A percentile compares a stretch with the other conserved stretches of the same genome.
These are phyloP conservation scores for Oreotragus oreotragus DNA, from an alignment of 2,113 vertebrate genomes.

Conservation along the genomic window DNA sequence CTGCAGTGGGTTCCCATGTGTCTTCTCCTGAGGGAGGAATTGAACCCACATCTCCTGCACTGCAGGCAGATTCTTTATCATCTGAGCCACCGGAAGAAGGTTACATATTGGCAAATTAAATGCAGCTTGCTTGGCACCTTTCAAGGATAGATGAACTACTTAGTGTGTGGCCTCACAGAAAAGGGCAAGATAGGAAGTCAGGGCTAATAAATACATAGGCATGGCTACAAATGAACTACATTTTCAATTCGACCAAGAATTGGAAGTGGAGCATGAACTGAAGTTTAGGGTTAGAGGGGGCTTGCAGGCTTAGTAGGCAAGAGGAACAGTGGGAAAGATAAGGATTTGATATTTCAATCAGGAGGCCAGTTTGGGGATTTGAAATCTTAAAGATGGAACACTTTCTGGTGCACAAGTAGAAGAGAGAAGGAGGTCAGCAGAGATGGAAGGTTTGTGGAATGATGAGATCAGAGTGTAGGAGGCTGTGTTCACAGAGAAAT, in stretches of 20 bases:
- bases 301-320: background rate
- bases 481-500: background rate
- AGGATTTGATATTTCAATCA: background rate
- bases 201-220: background rate
- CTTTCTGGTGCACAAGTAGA: background rate
- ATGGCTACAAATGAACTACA: background rate
- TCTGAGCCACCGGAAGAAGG: background rate
- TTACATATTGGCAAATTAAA: background rate
- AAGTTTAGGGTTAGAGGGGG: background rate
- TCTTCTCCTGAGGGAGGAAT: background rate
- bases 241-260: background rate
- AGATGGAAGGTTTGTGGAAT: background rate
- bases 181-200: background rate
- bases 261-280: background rate
- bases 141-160: background rate
- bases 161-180: background rate
- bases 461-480: background rate
- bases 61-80: background rate
- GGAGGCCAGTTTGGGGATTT: background rate
- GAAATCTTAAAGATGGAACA: background rate
- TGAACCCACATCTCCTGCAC: background rate
- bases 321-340: background rate
- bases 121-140: background rate
- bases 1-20: background rate
- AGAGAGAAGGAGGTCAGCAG: background rate